Percentiles rank a stretch among this genome's conserved stretches.
Evolutionary conservation across 2,888 invertebrate genomes (phyloP).

Genomic region (Trissoscelio sp.): DNA sequence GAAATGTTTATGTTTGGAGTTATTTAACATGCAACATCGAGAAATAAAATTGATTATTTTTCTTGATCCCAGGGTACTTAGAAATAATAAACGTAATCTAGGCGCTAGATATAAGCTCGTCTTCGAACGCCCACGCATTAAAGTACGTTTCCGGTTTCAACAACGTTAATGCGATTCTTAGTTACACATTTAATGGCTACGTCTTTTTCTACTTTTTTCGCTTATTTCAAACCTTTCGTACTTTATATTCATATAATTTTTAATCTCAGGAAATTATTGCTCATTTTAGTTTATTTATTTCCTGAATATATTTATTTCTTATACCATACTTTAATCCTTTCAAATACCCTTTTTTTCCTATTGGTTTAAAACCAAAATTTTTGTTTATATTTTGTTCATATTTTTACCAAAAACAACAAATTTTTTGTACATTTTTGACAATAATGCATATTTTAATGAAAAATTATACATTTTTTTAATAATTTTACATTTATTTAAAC

Average conservation of each 20-base stretch:
- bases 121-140: conserved; percentile 33
- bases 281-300: too few species aligned
- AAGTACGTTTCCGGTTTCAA: conserved; percentile 26
- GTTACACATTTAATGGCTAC: conserved; percentile 12
- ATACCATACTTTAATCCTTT: too few species aligned
- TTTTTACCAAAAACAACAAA: too few species aligned
- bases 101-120: conserved; percentile 10
- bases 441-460: too few species aligned
- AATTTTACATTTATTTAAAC: too few species aligned
- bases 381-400: too few species aligned
- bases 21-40: conserved; percentile 6
- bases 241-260: not conserved
- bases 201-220: not conserved
- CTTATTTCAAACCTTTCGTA: not conserved
- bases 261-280: too few species aligned
- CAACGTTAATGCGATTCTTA: conserved; percentile 29
- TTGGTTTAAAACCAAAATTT: too few species aligned
- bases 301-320: too few species aligned
- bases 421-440: too few species aligned
- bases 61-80: not conserved
- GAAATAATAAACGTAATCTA: conserved; percentile 20
- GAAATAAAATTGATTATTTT: conserved; percentile 12
- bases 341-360: too few species aligned
- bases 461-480: too few species aligned
- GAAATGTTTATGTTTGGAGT: conserved; percentile 1